These are phyloP conservation scores for Pelvicachromis taeniatus DNA, from an alignment of 2,113 vertebrate species.

Conservation along the genomic window DNA sequence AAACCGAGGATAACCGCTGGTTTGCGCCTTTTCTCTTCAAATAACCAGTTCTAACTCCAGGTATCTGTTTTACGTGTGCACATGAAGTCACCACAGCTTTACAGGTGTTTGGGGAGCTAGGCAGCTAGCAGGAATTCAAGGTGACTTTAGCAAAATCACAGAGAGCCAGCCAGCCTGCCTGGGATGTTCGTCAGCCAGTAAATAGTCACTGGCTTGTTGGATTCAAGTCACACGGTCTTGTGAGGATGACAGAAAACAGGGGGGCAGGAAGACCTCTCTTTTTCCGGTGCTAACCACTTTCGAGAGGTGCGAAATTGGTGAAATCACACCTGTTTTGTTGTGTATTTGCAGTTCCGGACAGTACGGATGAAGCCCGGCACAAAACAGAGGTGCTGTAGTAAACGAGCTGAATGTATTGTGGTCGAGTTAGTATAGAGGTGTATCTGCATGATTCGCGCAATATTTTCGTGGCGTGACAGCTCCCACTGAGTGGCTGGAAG, in stretches of 20 bases:
- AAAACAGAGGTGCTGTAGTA: background rate
- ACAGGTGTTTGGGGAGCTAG: conserved; percentile 4
- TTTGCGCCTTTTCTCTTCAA: background rate
- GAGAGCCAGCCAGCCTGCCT: background rate
- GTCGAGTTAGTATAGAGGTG: background rate
- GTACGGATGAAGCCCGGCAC: background rate
- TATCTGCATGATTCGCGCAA: background rate
- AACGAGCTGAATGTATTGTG: background rate
- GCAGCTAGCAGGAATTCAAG: conserved; percentile 67
- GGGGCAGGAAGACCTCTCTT: background rate
- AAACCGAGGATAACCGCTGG: background rate
- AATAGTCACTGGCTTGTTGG: background rate
- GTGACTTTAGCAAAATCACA: conserved; percentile 69
- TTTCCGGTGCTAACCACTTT: background rate
- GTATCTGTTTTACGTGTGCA: background rate
- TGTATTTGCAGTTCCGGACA: background rate
- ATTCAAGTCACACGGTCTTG: background rate
- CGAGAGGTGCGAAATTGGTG: background rate
- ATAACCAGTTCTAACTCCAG: background rate
- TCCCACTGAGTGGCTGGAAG: background rate
- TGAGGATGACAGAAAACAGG: background rate
- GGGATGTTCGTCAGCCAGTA: background rate
- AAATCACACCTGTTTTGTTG: background rate
- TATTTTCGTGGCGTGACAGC: background rate
- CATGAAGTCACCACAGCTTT: background rate